Percentiles rank a stretch among this genome's conserved stretches.
Conservation (phyloP, 2,113 vertebrate species). For the Theristicus caerulescens region DNA sequence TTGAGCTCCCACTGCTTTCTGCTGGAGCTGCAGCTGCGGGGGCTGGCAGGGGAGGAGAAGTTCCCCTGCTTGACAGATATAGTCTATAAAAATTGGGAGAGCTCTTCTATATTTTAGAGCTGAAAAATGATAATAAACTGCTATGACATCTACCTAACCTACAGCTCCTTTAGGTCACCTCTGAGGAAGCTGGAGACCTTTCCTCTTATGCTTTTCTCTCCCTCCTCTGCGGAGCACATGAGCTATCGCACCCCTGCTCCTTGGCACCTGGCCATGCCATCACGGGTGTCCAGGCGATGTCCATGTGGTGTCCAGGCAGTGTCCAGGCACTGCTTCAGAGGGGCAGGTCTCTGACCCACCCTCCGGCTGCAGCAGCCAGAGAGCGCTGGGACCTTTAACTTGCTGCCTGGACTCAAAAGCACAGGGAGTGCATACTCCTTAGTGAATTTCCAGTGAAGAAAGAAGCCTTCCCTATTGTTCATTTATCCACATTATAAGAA, state of each 20-base stretch:
- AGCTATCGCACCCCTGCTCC: background rate
- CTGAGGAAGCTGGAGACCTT: background rate
- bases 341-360: no score
- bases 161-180: background rate
- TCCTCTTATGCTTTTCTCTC: background rate
- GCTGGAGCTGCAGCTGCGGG: background rate
- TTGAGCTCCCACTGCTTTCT: background rate
- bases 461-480: background rate
- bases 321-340: background rate
- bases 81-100: background rate
- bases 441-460: background rate
- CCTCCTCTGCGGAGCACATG: rapidly evolving
- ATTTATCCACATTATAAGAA: background rate
- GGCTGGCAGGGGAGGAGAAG: background rate
- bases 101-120: background rate
- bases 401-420: background rate
- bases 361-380: background rate
- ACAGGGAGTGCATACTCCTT: background rate
- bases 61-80: background rate
- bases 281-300: background rate
- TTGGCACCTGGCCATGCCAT: background rate
- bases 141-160: background rate
- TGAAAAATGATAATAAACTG: background rate
- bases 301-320: background rate
- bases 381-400: background rate